Evolutionary conservation across 2,797 vertebrate species (phyloP).

Genomic region (Sciaenops ocellatus): DNA sequence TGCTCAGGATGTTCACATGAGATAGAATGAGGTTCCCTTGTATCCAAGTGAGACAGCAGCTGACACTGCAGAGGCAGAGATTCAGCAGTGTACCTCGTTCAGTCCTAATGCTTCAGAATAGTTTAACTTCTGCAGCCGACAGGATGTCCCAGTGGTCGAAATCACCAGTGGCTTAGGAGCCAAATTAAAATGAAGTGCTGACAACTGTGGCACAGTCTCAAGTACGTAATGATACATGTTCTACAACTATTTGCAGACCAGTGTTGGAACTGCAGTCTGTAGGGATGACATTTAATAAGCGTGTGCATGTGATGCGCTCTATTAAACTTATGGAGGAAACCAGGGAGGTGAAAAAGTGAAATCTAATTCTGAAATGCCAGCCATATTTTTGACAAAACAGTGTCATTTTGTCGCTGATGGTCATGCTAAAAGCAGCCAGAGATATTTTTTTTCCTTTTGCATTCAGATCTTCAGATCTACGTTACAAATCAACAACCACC

Average conservation of each 20-base stretch:
- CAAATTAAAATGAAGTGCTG: slow-evolving; percentile 83
- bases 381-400: not conserved
- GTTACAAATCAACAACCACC: slow-evolving; percentile 33
- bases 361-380: slow-evolving; percentile 6
- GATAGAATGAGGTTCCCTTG: slow-evolving; percentile 64
- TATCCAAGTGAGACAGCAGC: slow-evolving; percentile 68
- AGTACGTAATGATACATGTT: slow-evolving; percentile 72
- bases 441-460: not conserved
- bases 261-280: slow-evolving; percentile 42
- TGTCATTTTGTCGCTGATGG: not conserved
- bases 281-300: slow-evolving; percentile 52
- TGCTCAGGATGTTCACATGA: slow-evolving; percentile 52
- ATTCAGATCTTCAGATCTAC: slow-evolving; percentile 31
- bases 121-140: slow-evolving; percentile 77
- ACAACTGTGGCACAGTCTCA: slow-evolving; percentile 76
- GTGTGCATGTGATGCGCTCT: slow-evolving; percentile 37
- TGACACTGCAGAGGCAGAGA: slow-evolving; percentile 74
- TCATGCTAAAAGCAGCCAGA: not conserved
- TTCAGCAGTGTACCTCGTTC: slow-evolving; percentile 61
- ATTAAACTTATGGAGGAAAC: slow-evolving; percentile 12
- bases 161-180: slow-evolving; percentile 71
- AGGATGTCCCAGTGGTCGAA: slow-evolving; percentile 78
- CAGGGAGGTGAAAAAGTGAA: not conserved
- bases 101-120: slow-evolving; percentile 74
- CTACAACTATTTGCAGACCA: slow-evolving; percentile 65